Base-by-base conservation (phyloP, 35 echinoderm and acorn worm species). In the Strongylocentrotus purpuratus region DNA sequence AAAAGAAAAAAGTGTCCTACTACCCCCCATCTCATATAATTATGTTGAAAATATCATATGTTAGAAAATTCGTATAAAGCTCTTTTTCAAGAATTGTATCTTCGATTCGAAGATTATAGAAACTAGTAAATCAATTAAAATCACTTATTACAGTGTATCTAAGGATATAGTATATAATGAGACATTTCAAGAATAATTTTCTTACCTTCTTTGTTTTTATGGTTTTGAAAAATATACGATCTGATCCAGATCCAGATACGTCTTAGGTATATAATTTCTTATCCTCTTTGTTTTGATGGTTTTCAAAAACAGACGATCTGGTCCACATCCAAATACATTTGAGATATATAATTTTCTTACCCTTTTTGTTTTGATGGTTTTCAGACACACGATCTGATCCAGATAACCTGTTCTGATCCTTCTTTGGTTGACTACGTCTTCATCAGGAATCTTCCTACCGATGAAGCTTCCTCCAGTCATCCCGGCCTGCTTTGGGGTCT, bases 381-480 rank as follows among this genome's bases (percentile, higher is more conserved):
- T 93, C 5, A 93, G 48, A 31, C 48, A 50, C 7, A 93, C 46
- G 5, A 93, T 93, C 22, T 93, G 91, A 20, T 93, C 91, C 46
- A 93, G 14, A 31, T 50, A 93, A 5, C 91, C 91, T 4, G 91
- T 93, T 20, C 91, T 47, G 91, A 93, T 46, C 45, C 91, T 50
- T 31, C 91, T 47, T 58, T 93, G 91, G 48, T 48, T 93, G 33
- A 11, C 31, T 50, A 50, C 10, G 9, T 58, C 91, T 32, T 93
- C 91, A 9, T 33, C 45, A 28, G 65, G 25, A 28, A 78, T 78
- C 7, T 33, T 33, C 48, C 46, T 20, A 58, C 46, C 48, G 48
- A 58, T 22, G 48, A 93, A 93, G 28, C 91, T 93, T 31, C 91
- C 91, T 58, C 91, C 91, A 12, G 91, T 93, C 91, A 93, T 93